phyloP scores from a whole-genome alignment of 2,888 invertebrate species.

The Campoplex capitator region DNA sequence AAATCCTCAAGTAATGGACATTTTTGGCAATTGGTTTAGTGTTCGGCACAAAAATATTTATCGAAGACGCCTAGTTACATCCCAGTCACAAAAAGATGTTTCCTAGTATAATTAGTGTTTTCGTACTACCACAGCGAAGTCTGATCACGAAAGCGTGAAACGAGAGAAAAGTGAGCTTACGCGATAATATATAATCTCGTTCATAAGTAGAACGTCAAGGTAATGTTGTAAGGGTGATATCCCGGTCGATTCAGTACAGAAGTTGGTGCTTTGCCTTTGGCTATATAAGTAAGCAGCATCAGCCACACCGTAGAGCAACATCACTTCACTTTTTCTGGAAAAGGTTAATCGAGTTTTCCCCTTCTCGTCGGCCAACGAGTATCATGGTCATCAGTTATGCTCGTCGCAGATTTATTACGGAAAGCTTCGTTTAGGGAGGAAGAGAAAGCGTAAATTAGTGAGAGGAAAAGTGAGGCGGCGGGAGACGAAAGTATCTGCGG shows the following conservation, averaged over 20 bases:
- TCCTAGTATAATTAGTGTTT: background rate
- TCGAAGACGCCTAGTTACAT: too few relatives aligned
- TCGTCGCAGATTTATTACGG: constrained; percentile 58
- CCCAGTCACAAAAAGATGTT: too few relatives aligned
- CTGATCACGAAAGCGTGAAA: background rate
- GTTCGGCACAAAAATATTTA: too few relatives aligned
- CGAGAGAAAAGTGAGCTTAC: constrained; percentile 30
- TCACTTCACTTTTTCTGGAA: constrained; percentile 22
- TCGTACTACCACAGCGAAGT: background rate
- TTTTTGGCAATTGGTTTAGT: too few relatives aligned
- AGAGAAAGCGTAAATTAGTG: background rate
- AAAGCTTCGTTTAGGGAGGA: constrained; percentile 42
- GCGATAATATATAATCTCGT: constrained; percentile 36
- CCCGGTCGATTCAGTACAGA: constrained; percentile 28
- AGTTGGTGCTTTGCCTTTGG: background rate
- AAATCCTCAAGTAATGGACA: too few relatives aligned
- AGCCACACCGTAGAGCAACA: background rate
- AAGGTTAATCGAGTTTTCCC: constrained; percentile 59
- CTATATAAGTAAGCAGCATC: constrained; percentile 19
- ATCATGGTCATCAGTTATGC: constrained; percentile 59
- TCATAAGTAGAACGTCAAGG: constrained; percentile 24
- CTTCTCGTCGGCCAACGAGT: constrained; percentile 28
- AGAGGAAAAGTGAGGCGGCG: background rate
- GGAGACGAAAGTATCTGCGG: background rate
- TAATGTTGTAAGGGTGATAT: constrained; percentile 37